phyloP scores from a whole-genome alignment of 2,888 invertebrate genomes.

The Campoplex nolae region DNA sequence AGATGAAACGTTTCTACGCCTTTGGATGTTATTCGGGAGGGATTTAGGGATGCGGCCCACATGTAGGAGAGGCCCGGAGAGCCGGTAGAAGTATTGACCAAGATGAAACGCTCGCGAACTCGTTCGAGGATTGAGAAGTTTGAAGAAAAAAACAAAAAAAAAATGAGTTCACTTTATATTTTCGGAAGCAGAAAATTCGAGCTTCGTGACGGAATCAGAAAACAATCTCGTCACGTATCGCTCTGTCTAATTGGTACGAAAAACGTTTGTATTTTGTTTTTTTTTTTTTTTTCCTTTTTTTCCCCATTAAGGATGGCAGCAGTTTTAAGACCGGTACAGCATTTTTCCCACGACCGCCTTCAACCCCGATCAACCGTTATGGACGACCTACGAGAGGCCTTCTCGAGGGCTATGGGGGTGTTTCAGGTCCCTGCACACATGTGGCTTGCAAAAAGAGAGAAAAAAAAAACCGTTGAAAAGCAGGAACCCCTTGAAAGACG shows the following conservation, averaged over 20 bases:
- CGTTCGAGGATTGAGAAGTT: conserved; percentile 11
- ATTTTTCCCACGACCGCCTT: conserved; percentile 79
- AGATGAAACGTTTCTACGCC: conserved; percentile 70
- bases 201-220: not conserved
- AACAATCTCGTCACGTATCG: not conserved
- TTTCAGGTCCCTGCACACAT: conserved; percentile 73
- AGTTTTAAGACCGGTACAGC: conserved; percentile 68
- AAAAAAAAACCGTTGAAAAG: conserved; percentile 46
- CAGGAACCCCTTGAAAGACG: conserved; percentile 58
- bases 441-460: conserved; percentile 75
- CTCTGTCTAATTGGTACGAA: conserved; percentile 37
- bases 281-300: not conserved
- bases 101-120: not conserved
- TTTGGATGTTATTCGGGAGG: conserved; percentile 67
- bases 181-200: not conserved
- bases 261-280: not conserved
- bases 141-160: not conserved
- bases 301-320: conserved; percentile 61
- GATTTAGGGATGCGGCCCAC: conserved; percentile 77
- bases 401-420: conserved; percentile 75
- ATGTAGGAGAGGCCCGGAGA: conserved; percentile 62
- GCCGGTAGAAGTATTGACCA: conserved; percentile 74
- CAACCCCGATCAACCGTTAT: conserved; percentile 75
- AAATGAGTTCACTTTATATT: not conserved
- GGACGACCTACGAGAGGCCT: conserved; percentile 68